phyloP scores from a whole-genome alignment of 37 sponge, comb jelly and placozoan species.

The Chondrilla cf. caribensis region DNA sequence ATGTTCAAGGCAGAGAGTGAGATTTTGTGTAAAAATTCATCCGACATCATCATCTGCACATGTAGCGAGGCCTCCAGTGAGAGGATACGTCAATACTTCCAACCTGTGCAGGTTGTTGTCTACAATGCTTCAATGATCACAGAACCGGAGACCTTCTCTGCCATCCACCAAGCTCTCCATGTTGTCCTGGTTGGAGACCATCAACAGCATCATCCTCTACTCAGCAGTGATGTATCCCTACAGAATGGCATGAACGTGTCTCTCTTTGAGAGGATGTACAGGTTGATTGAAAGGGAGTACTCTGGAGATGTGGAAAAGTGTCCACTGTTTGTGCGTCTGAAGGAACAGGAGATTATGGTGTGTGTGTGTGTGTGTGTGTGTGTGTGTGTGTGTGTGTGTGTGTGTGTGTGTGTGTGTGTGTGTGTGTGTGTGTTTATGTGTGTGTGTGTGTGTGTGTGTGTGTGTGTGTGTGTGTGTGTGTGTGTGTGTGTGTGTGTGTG shows the following conservation, averaged over 20 bases:
- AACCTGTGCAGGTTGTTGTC: conserved; percentile 55
- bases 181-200: conserved; percentile 68
- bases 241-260: conserved; percentile 55
- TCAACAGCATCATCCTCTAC: conserved; percentile 37
- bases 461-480: not conserved
- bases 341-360: conserved; percentile 65
- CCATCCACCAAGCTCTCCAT: conserved; percentile 51
- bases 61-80: conserved; percentile 51
- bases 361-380: not conserved
- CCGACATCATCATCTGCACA: conserved; percentile 56
- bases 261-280: conserved; percentile 62
- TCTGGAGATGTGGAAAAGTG: not conserved
- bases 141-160: conserved; percentile 68
- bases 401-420: no score
- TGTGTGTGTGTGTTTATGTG: no score
- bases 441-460: not conserved
- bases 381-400: not conserved
- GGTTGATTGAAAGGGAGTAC: not conserved
- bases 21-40: conserved; percentile 23
- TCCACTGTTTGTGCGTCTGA: not conserved
- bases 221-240: conserved; percentile 20
- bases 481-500: conserved; percentile 2
- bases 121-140: conserved; percentile 74
- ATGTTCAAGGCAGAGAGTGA: conserved; percentile 19
- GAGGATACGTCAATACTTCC: conserved; percentile 11